phyloP scores from a whole-genome alignment of 2,113 vertebrate species.

The Upupa epops region DNA sequence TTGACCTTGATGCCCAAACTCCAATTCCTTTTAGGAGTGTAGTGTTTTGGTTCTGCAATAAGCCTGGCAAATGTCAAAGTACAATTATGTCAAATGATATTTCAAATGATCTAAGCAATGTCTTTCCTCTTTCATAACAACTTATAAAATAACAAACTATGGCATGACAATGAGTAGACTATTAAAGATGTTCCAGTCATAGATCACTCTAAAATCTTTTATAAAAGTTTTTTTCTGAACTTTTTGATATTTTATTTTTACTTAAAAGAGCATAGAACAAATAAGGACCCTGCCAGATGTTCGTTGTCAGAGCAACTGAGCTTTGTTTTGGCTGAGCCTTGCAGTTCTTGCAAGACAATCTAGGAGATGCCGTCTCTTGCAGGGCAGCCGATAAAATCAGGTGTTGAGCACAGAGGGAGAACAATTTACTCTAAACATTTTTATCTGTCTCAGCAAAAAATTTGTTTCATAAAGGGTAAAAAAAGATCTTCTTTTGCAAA shows the following conservation, averaged over 20 bases:
- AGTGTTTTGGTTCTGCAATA: neutral
- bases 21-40: neutral
- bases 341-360: constrained; percentile 75
- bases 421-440: constrained; percentile 67
- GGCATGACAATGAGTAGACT: constrained; percentile 16
- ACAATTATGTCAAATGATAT: constrained; percentile 19
- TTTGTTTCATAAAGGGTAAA: constrained; percentile 71
- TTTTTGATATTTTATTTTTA: constrained; percentile 65
- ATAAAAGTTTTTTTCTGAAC: too few relatives aligned
- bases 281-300: constrained; percentile 74
- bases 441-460: constrained; percentile 80
- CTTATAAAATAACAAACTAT: neutral
- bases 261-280: constrained; percentile 67
- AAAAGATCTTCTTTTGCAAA: constrained; percentile 37
- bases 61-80: constrained; percentile 8
- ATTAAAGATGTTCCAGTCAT: constrained; percentile 4
- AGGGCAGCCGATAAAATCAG: constrained; percentile 80
- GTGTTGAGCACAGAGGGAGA: constrained; percentile 73
- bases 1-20: neutral
- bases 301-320: constrained; percentile 69
- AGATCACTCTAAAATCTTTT: constrained; percentile 58
- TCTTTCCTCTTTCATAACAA: neutral
- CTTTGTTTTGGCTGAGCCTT: constrained; percentile 79
- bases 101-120: neutral
- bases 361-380: constrained; percentile 73